These are phyloP conservation scores for Ophonus ardosiacus DNA, from an alignment of 2,888 invertebrate species.

Conservation along the genomic window DNA sequence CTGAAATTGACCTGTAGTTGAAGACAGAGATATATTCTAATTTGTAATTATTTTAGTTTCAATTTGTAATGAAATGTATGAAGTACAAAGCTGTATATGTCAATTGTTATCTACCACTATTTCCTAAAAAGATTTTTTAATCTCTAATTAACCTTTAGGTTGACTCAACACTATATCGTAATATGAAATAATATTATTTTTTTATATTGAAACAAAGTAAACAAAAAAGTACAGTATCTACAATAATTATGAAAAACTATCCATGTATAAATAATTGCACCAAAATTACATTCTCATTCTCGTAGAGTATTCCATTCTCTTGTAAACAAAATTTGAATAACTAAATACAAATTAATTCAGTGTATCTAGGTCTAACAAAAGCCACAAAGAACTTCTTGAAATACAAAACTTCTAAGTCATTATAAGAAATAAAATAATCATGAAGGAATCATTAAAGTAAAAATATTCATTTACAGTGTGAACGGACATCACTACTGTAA, in stretches of 20 bases:
- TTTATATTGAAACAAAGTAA: not conserved
- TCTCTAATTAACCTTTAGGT: not conserved
- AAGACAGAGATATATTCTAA: too few species aligned
- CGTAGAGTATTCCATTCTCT: not conserved
- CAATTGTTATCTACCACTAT: not conserved
- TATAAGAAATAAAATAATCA: conserved; percentile 23
- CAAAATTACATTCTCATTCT: not conserved
- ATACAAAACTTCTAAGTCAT: conserved; percentile 27
- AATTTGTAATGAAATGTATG: not conserved
- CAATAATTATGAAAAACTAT: not conserved
- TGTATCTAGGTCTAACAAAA: not conserved
- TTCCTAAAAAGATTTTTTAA: not conserved
- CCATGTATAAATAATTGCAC: not conserved
- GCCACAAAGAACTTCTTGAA: conserved; percentile 4
- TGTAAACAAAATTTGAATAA: conserved; percentile 4
- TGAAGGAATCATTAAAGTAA: conserved; percentile 13
- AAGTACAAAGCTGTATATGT: not conserved
- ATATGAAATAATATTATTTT: too few species aligned
- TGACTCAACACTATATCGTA: not conserved
- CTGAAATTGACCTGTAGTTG: too few species aligned
- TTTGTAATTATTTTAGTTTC: not conserved
- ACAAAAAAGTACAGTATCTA: not conserved
- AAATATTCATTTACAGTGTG: conserved; percentile 1
- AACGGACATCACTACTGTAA: conserved; percentile 21
- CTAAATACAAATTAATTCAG: conserved; percentile 23